Conservation (phyloP, 2,888 invertebrate genomes). For the Diarsia dahlii region DNA sequence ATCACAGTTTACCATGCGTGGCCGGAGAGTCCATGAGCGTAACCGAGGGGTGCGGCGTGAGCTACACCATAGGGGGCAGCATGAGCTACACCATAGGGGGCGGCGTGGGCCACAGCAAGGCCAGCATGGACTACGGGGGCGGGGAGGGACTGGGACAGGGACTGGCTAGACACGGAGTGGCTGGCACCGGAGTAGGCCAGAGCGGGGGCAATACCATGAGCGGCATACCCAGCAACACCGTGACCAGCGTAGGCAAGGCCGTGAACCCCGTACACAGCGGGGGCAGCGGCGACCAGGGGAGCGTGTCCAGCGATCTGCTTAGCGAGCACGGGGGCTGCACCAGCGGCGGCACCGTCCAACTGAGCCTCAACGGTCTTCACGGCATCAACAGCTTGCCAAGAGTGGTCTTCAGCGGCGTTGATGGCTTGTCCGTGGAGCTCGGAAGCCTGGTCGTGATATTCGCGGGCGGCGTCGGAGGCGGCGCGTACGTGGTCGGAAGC, state of each 20-base stretch:
- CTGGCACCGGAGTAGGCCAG: slow-evolving; percentile 73
- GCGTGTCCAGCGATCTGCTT: slow-evolving; percentile 85
- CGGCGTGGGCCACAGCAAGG: slow-evolving; percentile 77
- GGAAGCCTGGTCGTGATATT: slow-evolving; percentile 86
- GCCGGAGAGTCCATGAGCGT: slow-evolving; percentile 72
- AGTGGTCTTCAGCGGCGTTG: slow-evolving; percentile 88
- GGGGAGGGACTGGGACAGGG: slow-evolving; percentile 85
- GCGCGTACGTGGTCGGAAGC: slow-evolving; percentile 87
- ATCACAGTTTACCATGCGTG: slow-evolving; percentile 89
- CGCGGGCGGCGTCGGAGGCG: slow-evolving; percentile 84
- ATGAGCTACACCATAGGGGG: slow-evolving; percentile 75
- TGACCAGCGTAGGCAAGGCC: slow-evolving; percentile 56
- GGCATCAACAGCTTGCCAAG: slow-evolving; percentile 87
- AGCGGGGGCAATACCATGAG: slow-evolving; percentile 68
- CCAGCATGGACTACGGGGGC: slow-evolving; percentile 74
- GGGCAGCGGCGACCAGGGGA: slow-evolving; percentile 66
- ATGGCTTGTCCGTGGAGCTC: slow-evolving; percentile 86
- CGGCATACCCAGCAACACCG: slow-evolving; percentile 56
- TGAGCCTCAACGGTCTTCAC: slow-evolving; percentile 86
- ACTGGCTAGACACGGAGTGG: slow-evolving; percentile 81
- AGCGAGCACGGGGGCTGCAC: slow-evolving; percentile 85
- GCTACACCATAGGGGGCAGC: slow-evolving; percentile 71
- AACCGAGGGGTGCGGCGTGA: slow-evolving; percentile 68
- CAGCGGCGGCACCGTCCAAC: slow-evolving; percentile 87
- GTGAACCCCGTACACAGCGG: slow-evolving; percentile 64